Percentiles rank a stretch among this genome's conserved stretches.
These are phyloP conservation scores for Idaea biselata DNA, from an alignment of 2,888 invertebrate genomes.

Conservation along the genomic window DNA sequence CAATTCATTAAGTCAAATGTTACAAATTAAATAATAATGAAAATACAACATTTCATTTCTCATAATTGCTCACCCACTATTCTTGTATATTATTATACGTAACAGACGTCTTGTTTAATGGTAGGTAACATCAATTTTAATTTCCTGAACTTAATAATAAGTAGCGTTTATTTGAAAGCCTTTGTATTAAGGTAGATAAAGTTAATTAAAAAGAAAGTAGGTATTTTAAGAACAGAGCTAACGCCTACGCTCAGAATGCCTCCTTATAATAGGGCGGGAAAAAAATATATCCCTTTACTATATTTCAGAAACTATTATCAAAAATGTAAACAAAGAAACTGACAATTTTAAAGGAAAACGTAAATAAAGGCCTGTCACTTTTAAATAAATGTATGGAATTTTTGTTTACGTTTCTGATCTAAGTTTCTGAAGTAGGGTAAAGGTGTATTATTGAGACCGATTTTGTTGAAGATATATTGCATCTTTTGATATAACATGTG, in stretches of 20 bases:
- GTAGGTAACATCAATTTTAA: background rate
- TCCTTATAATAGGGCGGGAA: background rate
- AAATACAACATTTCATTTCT: background rate
- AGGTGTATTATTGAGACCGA: too few species aligned
- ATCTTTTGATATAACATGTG: too few species aligned
- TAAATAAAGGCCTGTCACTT: too few species aligned
- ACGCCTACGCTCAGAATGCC: background rate
- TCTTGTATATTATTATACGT: too few species aligned
- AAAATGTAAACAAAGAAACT: too few species aligned
- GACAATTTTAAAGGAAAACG: too few species aligned
- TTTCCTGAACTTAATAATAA: background rate
- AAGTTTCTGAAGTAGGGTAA: too few species aligned
- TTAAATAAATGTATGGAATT: too few species aligned
- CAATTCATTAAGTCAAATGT: background rate
- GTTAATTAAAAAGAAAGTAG: background rate
- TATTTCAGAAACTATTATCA: too few species aligned
- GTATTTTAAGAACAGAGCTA: background rate
- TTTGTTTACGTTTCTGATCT: too few species aligned
- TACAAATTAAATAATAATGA: background rate
- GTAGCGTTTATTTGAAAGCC: background rate
- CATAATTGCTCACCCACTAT: background rate
- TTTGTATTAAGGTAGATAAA: background rate
- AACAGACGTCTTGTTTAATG: background rate
- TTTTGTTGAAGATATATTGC: too few species aligned
- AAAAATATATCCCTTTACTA: background rate